A percentile compares a stretch with the other conserved stretches of the same genome.
Conservation (phyloP, 2,113 vertebrate genomes). For the Apodemus speciosus region DNA sequence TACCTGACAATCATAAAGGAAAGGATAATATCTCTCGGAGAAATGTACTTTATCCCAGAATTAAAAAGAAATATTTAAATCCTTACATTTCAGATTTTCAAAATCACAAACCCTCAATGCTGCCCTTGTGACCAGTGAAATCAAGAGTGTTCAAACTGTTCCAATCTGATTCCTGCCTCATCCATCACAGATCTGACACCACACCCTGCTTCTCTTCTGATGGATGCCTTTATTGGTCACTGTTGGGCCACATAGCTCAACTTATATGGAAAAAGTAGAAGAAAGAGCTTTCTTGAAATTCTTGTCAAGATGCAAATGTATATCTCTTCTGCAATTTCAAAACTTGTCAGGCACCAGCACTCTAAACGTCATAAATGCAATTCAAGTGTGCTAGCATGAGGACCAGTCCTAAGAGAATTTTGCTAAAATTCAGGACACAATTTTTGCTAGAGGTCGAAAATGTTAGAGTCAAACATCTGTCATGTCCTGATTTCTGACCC, state of each 20-base stretch:
- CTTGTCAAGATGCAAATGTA: neutral
- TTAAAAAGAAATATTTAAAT: neutral
- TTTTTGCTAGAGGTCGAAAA: conserved; percentile 2
- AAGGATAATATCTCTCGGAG: conserved; percentile 6
- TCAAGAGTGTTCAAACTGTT: neutral
- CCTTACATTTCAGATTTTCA: conserved; percentile 8
- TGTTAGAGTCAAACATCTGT: neutral
- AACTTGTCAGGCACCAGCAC: neutral
- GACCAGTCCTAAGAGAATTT: conserved; percentile 12
- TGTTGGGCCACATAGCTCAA: conserved; percentile 3
- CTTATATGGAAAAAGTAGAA: conserved; percentile 28
- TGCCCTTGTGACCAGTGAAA: neutral
- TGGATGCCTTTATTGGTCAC: conserved; percentile 25
- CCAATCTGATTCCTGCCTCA: neutral
- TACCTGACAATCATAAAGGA: neutral
- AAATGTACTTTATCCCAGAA: conserved; percentile 10
- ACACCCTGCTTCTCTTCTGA: neutral
- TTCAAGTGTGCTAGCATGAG: neutral
- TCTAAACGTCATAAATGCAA: conserved; percentile 4
- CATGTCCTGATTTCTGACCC: neutral
- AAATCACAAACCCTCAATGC: neutral
- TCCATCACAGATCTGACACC: neutral
- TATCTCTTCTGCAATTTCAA: neutral
- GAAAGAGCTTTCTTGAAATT: conserved; percentile 39
- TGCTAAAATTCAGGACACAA: neutral